These are phyloP conservation scores for Trissonchulus sp. DNA, from an alignment of 2,888 invertebrate species.

Conservation along the genomic window DNA sequence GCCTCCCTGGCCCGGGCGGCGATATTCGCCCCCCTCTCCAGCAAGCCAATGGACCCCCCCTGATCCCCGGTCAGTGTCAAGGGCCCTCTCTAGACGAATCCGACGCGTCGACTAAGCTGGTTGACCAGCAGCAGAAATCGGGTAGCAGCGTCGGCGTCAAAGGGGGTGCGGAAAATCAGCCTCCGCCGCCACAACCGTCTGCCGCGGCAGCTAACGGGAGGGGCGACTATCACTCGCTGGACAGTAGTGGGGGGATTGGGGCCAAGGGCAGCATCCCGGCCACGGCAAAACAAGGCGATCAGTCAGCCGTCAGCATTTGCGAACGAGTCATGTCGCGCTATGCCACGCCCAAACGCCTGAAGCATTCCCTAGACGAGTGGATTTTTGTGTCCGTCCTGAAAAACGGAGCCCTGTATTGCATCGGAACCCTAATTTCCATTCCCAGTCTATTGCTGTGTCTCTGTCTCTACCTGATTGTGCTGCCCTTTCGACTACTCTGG, in stretches of 20 bases:
- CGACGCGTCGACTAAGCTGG: too few species aligned
- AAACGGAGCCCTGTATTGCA: neutral
- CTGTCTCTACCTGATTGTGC: neutral
- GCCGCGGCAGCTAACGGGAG: neutral
- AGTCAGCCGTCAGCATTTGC: too few species aligned
- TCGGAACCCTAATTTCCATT: conserved; percentile 12
- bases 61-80: too few species aligned
- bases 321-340: neutral
- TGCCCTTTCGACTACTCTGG: neutral
- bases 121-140: too few species aligned
- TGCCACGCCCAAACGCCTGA: conserved; percentile 8
- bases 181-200: neutral
- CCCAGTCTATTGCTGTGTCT: neutral
- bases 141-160: too few species aligned
- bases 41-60: too few species aligned
- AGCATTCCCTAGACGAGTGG: conserved; percentile 21
- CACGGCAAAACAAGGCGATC: too few species aligned
- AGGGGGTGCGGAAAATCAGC: too few species aligned
- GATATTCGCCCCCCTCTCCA: too few species aligned
- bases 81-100: too few species aligned
- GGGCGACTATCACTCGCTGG: neutral
- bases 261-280: neutral
- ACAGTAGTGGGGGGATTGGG: neutral
- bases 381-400: conserved; percentile 11
- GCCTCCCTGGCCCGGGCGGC: too few species aligned